Percentiles rank a stretch among this genome's conserved stretches.
phyloP scores from a whole-genome alignment of 1,140 invertebrate species.

The Augochlora pura region DNA sequence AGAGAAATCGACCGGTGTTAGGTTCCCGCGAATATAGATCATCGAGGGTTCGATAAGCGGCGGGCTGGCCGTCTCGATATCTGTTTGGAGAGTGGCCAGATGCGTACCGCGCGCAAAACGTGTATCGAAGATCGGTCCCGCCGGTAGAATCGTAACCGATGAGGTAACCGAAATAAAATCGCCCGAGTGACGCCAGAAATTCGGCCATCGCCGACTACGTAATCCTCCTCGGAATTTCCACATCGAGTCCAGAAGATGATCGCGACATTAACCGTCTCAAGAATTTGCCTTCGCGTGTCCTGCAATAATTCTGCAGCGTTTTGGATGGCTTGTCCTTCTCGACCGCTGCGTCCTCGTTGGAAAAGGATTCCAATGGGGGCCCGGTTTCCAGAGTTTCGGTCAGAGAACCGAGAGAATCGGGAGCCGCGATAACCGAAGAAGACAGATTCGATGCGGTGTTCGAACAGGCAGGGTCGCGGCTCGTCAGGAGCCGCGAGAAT shows the following conservation, averaged over 20 bases:
- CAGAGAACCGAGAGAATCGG: too few relatives aligned
- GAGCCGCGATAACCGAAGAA: too few relatives aligned
- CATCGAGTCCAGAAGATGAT: background rate
- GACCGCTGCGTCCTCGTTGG: too few relatives aligned
- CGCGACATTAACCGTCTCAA: too few relatives aligned
- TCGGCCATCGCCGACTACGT: slow-evolving; percentile 23
- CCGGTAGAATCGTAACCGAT: slow-evolving; percentile 62
- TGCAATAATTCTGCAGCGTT: too few relatives aligned
- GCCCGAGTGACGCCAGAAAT: slow-evolving; percentile 55
- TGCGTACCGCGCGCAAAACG: slow-evolving; percentile 72
- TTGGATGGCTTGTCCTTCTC: too few relatives aligned
- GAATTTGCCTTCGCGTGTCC: too few relatives aligned
- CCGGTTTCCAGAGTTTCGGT: too few relatives aligned
- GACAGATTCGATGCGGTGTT: too few relatives aligned
- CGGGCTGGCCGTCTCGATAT: slow-evolving; percentile 57
- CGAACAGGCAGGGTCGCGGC: background rate
- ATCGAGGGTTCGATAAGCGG: slow-evolving; percentile 71
- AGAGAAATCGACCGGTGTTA: background rate
- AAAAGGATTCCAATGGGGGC: too few relatives aligned
- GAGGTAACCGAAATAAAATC: slow-evolving; percentile 72
- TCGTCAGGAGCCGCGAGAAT: background rate
- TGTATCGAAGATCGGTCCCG: slow-evolving; percentile 68
- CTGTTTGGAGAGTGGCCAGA: slow-evolving; percentile 71
- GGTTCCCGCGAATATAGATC: slow-evolving; percentile 69
- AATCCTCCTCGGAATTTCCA: slow-evolving; percentile 28